phyloP scores from a whole-genome alignment of 2,888 invertebrate species.

The Lepeophtheirus nordmannii region DNA sequence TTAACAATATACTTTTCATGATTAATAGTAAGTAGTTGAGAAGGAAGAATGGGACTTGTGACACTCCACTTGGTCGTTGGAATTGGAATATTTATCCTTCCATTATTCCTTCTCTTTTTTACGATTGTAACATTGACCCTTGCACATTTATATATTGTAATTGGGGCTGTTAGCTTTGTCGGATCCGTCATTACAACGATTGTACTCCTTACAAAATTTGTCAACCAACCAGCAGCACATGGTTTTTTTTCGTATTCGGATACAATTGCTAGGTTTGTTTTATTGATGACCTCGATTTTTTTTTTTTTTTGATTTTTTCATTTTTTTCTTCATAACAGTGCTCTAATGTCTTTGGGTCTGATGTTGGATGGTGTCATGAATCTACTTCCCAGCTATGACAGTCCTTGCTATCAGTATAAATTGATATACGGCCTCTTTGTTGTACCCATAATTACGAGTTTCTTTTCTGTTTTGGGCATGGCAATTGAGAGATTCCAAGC shows the following conservation, averaged over 20 bases:
- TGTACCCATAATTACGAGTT: constrained; percentile 18
- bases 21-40: no score
- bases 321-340: not conserved
- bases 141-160: constrained; percentile 18
- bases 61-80: constrained; percentile 11
- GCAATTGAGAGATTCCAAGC: constrained; percentile 23
- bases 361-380: constrained; percentile 16
- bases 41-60: constrained; percentile 8
- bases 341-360: constrained; percentile 18
- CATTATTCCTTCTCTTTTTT: constrained; percentile 10
- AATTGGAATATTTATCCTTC: constrained; percentile 9
- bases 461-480: constrained; percentile 23
- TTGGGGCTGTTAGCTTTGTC: constrained; percentile 22
- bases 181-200: constrained; percentile 19
- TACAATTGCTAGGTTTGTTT: constrained; percentile 8
- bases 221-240: constrained; percentile 18
- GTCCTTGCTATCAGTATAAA: constrained; percentile 20
- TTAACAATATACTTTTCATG: no score
- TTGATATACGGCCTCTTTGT: constrained; percentile 19
- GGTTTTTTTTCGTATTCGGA: constrained; percentile 20
- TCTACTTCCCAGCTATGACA: constrained; percentile 11
- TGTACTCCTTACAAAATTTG: constrained; percentile 18
- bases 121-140: constrained; percentile 4
- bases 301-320: not conserved
- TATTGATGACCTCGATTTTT: not conserved